These are phyloP conservation scores for Onchidella celtica DNA, from an alignment of 2,888 invertebrate species.

Conservation along the genomic window DNA sequence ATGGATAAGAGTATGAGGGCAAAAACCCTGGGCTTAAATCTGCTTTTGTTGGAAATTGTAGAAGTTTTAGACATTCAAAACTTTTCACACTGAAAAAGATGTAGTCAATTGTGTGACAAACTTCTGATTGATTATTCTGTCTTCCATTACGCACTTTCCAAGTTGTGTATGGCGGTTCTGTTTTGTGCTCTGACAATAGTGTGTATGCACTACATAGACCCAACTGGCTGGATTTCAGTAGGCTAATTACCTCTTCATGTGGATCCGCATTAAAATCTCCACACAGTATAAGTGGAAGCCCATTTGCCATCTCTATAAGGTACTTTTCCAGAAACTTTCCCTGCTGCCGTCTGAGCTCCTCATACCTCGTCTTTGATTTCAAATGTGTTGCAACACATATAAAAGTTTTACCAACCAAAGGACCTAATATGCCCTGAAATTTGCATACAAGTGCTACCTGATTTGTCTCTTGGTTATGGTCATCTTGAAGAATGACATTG, in stretches of 20 bases:
- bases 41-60: conserved; percentile 85
- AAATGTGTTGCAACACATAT: conserved; percentile 88
- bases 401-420: conserved; percentile 82
- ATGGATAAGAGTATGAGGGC: conserved; percentile 87
- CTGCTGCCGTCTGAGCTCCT: conserved; percentile 67
- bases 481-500: conserved; percentile 60
- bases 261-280: conserved; percentile 91
- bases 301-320: conserved; percentile 56
- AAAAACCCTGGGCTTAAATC: conserved; percentile 86
- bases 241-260: conserved; percentile 86
- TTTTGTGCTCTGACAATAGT: conserved; percentile 69
- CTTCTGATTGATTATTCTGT: conserved; percentile 84
- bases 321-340: conserved; percentile 64
- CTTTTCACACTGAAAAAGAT: conserved; percentile 79
- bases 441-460: conserved; percentile 83
- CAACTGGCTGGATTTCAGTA: conserved; percentile 79
- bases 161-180: conserved; percentile 87
- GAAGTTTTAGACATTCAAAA: conserved; percentile 83
- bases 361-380: conserved; percentile 85
- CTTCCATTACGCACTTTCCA: conserved; percentile 86
- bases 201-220: conserved; percentile 78
- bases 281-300: conserved; percentile 84
- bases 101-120: conserved; percentile 88
- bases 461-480: conserved; percentile 61
- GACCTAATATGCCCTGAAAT: conserved; percentile 78